These are phyloP conservation scores for Paramormyrops kingsleyae DNA, from an alignment of 2,113 vertebrate genomes.

Conservation along the genomic window DNA sequence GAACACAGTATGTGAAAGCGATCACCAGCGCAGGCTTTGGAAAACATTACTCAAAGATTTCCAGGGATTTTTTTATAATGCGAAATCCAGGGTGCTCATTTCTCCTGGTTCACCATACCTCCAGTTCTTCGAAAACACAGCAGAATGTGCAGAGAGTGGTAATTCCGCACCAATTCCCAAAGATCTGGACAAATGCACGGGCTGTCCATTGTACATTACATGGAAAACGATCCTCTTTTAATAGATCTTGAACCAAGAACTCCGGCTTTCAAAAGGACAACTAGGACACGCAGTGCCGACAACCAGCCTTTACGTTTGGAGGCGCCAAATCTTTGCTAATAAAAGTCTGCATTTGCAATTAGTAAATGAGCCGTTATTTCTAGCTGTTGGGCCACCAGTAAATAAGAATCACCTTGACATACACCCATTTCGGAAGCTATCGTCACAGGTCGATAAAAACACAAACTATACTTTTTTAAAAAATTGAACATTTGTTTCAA, in stretches of 20 bases:
- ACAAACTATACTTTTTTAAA: background rate
- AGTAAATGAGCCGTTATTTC: background rate
- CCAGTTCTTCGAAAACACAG: background rate
- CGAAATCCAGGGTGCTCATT: conserved; percentile 17
- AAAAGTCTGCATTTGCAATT: background rate
- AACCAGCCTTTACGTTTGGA: background rate
- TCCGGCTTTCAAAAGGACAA: background rate
- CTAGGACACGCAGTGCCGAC: background rate
- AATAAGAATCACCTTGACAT: background rate
- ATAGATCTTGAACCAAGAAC: background rate
- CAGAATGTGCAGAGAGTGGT: background rate
- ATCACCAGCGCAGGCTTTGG: conserved; percentile 52
- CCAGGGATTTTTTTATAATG: conserved; percentile 46
- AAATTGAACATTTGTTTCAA: background rate
- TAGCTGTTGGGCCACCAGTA: background rate
- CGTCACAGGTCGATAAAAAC: background rate
- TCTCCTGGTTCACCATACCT: background rate
- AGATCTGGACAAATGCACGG: background rate
- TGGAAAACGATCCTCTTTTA: background rate
- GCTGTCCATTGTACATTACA: background rate
- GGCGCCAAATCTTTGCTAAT: background rate
- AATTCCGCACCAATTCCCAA: background rate
- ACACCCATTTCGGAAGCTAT: background rate
- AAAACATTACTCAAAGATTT: conserved; percentile 64
- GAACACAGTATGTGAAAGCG: conserved; percentile 61